Base-by-base conservation (phyloP, 2,797 vertebrate species). In the Protosalanx chinensis region DNA sequence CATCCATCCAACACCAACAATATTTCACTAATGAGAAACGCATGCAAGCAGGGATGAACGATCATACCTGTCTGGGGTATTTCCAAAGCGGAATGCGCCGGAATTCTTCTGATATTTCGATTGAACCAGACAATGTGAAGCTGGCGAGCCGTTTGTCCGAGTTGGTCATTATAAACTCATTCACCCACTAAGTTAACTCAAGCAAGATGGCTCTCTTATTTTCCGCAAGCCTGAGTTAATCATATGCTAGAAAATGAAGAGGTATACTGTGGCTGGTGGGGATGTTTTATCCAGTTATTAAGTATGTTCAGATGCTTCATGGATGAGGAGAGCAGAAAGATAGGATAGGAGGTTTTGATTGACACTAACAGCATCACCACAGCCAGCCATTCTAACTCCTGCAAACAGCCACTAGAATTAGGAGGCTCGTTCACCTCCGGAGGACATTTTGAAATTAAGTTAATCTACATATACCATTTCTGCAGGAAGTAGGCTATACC, bases 51-150 rank as follows among this genome's bases (percentile, higher is more conserved):
- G 64, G 64, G 29, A 35, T 29, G 51, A 73, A 76, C 61, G 62
- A 68, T 16, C 66, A 70, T 72, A 60, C 56, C 61, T 80, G 71
- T 64, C 64, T 53, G 64, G 56, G 29, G 30, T 33, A 35, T 56
- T 64, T 56, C 67, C 32, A 56, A 58, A 65, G 80, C 63, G 59
- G 68, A 70, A 66, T 59, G 72, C 67, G 70, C 70, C 69, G 70
- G 20, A 70, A 75, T 79, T 75, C 79, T 79, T 49, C 75, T 87
- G 86, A 81, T 87, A 87, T 83, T 91, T 89, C 81, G 84, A 84
- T 89, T 87, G 88, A 87, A 82, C 71, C 79, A 73, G 80, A 68
- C 78, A 79, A 77, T 78, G 80, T 81, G 75, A 85, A 88, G 84
- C 72, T 16, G 29, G 56, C 60, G 65, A 81, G 74, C 73, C 68